phyloP scores from a whole-genome alignment of 2,888 invertebrate genomes.

The Ormyrus thymus region DNA sequence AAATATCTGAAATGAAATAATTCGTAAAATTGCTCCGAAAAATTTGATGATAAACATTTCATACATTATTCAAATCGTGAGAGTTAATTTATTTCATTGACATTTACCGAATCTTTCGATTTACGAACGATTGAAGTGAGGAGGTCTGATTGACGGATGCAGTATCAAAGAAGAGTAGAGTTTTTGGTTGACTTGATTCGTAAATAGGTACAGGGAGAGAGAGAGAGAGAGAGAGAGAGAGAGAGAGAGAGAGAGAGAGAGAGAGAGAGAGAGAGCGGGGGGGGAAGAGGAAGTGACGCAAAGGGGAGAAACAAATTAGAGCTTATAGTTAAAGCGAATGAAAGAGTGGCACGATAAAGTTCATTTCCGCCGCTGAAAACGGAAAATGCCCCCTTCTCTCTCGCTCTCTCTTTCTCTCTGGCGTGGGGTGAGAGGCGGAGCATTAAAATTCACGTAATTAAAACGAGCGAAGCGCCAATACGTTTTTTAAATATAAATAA shows the following conservation, averaged over 20 bases:
- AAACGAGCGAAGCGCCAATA: constrained; percentile 68
- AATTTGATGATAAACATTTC: background rate
- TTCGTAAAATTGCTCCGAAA: too few species aligned
- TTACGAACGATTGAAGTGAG: background rate
- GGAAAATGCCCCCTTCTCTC: constrained; percentile 62
- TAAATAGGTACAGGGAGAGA: too few species aligned
- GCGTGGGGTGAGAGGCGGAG: constrained; percentile 57
- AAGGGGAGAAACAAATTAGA: background rate
- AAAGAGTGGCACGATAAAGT: constrained; percentile 63
- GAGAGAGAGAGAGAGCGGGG: background rate
- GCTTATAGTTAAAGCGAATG: background rate
- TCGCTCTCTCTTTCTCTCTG: constrained; percentile 10
- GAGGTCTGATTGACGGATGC: background rate
- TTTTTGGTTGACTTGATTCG: too few species aligned
- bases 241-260: constrained; percentile 1
- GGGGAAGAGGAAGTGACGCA: background rate
- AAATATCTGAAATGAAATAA: too few species aligned
- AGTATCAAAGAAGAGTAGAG: too few species aligned
- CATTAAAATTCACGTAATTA: constrained; percentile 71
- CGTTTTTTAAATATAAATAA: constrained; percentile 68
- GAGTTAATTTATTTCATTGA: too few species aligned
- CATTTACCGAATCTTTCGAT: too few species aligned
- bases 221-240: background rate
- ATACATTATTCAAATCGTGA: too few species aligned
- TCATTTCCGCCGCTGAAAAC: constrained; percentile 62